phyloP scores from a whole-genome alignment of 92 coral and sea anemone genomes.

The Siderastrea radians region DNA sequence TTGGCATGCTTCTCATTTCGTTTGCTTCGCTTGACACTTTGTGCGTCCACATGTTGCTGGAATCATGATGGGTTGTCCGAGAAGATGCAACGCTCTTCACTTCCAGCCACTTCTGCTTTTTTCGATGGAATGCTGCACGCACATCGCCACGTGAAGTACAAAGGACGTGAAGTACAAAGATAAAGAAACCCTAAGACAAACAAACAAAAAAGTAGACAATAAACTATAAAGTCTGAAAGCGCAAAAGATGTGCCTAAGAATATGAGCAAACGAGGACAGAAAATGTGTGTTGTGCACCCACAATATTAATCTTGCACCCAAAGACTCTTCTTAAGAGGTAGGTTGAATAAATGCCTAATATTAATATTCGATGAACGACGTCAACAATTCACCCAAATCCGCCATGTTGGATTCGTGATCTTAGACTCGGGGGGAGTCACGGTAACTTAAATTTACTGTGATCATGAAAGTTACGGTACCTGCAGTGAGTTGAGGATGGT shows the following conservation, averaged over 20 bases:
- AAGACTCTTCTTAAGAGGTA: too few species aligned
- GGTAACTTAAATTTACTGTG: too few species aligned
- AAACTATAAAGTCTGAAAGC: neutral
- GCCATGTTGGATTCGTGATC: too few species aligned
- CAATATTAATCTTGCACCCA: neutral
- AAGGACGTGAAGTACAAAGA: conserved; percentile 62
- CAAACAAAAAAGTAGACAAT: neutral
- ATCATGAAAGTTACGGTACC: too few species aligned
- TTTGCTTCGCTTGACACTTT: neutral
- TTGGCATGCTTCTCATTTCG: neutral
- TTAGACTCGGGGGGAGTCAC: too few species aligned
- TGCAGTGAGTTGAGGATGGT: too few species aligned
- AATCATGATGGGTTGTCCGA: neutral
- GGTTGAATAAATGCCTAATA: too few species aligned
- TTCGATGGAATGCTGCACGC: conserved; percentile 14
- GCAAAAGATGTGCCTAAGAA: neutral
- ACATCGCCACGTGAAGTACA: conserved; percentile 43
- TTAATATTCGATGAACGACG: too few species aligned
- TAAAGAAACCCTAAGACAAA: conserved; percentile 29
- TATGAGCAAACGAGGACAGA: too few species aligned
- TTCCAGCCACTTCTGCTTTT: conserved; percentile 25
- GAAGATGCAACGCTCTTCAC: neutral
- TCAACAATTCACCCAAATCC: too few species aligned
- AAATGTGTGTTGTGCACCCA: too few species aligned
- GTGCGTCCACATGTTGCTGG: neutral